Conservation (phyloP, 2,888 invertebrate genomes). For the Apomyelois bistriatella region DNA sequence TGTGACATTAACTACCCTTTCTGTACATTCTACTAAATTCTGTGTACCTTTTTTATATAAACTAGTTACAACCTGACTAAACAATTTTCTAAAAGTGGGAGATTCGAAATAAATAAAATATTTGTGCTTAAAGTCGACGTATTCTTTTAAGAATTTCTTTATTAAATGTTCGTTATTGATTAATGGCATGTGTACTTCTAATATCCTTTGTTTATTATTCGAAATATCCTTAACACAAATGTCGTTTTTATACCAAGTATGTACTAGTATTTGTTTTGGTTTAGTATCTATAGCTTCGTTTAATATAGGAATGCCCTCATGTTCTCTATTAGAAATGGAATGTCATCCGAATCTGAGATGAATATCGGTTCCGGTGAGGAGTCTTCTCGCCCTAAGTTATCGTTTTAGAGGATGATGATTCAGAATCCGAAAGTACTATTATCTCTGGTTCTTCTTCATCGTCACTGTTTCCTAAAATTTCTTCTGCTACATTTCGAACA, state of each 20-base stretch:
- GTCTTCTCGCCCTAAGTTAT: neutral
- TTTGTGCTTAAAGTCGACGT: neutral
- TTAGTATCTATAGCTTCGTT: constrained; percentile 34
- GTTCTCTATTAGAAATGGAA: neutral
- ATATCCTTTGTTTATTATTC: constrained; percentile 24
- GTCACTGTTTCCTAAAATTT: neutral
- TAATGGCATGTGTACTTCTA: constrained; percentile 24
- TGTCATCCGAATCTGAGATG: neutral
- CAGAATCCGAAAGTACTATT: constrained; percentile 1
- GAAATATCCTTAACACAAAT: constrained; percentile 25
- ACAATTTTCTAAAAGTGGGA: neutral
- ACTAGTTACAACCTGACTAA: neutral
- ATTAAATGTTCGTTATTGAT: neutral
- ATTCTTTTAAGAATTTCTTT: neutral
- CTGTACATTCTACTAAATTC: neutral
- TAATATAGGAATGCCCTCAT: constrained; percentile 27
- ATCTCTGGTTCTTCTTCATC: neutral
- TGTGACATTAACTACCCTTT: neutral
- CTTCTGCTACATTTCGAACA: neutral
- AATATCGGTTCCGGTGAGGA: neutral
- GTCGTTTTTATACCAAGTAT: constrained; percentile 17
- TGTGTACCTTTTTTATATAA: neutral
- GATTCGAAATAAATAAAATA: neutral
- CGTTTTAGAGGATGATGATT: constrained; percentile 1
- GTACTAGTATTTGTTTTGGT: constrained; percentile 31